A percentile compares a stretch with the other conserved stretches of the same genome.
Conservation (phyloP, 2,888 invertebrate species). For the Conistra vaccinii region DNA sequence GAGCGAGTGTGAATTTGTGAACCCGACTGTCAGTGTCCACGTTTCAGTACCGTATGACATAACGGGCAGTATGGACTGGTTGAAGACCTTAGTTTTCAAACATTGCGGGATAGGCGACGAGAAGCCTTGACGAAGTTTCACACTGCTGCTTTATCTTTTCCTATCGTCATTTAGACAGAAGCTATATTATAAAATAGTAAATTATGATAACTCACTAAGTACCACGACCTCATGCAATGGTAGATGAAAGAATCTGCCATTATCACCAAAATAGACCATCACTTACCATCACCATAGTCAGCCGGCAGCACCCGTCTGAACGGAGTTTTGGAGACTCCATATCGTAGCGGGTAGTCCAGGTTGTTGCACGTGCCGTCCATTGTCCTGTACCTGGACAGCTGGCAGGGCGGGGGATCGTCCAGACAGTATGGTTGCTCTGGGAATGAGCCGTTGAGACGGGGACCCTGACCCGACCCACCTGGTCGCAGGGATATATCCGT, state of each 20-base stretch:
- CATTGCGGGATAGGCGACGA: too few relatives aligned
- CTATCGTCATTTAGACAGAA: not conserved
- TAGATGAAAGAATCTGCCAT: not conserved
- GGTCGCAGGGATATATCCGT: slow-evolving; percentile 69
- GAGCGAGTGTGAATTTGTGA: too few relatives aligned
- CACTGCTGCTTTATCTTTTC: not conserved
- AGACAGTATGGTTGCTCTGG: slow-evolving; percentile 79
- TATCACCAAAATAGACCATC: slow-evolving; percentile 12
- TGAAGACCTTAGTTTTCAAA: too few relatives aligned
- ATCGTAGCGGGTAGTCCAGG: slow-evolving; percentile 90
- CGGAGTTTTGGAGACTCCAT: slow-evolving; percentile 94
- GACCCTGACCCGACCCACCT: slow-evolving; percentile 81
- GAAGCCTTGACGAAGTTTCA: too few relatives aligned
- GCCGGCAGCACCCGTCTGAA: slow-evolving; percentile 94
- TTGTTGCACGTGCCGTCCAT: slow-evolving; percentile 95
- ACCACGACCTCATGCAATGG: not conserved
- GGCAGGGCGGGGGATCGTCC: slow-evolving; percentile 78
- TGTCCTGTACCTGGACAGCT: slow-evolving; percentile 91
- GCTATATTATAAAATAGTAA: not conserved
- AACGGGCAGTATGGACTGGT: too few relatives aligned
- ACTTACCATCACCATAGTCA: slow-evolving; percentile 94
- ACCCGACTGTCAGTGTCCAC: too few relatives aligned
- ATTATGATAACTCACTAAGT: not conserved
- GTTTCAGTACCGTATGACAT: too few relatives aligned
- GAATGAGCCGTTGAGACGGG: slow-evolving; percentile 78